A percentile compares a stretch with the other conserved stretches of the same genome.
Conservation (phyloP, 2,888 invertebrate genomes). For the Serrognathus titanus region DNA sequence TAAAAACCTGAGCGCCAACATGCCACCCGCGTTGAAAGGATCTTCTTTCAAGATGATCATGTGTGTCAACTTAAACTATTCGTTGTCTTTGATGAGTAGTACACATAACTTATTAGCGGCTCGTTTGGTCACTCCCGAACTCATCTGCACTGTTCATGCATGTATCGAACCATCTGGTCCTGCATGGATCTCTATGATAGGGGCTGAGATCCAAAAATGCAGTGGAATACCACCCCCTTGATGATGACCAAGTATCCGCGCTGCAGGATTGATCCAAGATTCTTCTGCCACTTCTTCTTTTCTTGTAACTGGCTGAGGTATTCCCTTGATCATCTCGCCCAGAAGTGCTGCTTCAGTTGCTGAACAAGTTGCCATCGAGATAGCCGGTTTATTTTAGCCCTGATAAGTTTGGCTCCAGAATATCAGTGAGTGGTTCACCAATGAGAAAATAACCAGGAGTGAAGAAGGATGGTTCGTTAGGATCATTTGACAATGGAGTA, state of each 20-base stretch:
- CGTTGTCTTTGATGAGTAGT: slow-evolving; percentile 18
- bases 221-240: slow-evolving; percentile 23
- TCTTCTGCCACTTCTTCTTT: slow-evolving; percentile 21
- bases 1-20: no score
- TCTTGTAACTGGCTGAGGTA: slow-evolving; percentile 30
- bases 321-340: slow-evolving; percentile 30
- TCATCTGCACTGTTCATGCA: slow-evolving; percentile 32
- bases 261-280: not conserved
- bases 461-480: no score
- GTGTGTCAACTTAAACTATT: no score
- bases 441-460: no score
- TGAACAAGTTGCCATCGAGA: slow-evolving; percentile 17
- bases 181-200: slow-evolving; percentile 29
- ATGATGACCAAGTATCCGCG: not conserved
- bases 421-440: slow-evolving; percentile 7
- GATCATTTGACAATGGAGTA: no score
- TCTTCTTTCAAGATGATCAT: no score
- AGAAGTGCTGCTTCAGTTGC: slow-evolving; percentile 29
- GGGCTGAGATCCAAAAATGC: slow-evolving; percentile 31
- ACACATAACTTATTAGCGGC: slow-evolving; percentile 26
- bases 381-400: slow-evolving; percentile 23
- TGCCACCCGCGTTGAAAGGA: no score
- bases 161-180: slow-evolving; percentile 31
- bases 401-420: slow-evolving; percentile 22
- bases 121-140: slow-evolving; percentile 21